phyloP scores from a whole-genome alignment of 30 jellyfish, hydroid and myxozoan genomes.

The Nemopilema nomurai region DNA sequence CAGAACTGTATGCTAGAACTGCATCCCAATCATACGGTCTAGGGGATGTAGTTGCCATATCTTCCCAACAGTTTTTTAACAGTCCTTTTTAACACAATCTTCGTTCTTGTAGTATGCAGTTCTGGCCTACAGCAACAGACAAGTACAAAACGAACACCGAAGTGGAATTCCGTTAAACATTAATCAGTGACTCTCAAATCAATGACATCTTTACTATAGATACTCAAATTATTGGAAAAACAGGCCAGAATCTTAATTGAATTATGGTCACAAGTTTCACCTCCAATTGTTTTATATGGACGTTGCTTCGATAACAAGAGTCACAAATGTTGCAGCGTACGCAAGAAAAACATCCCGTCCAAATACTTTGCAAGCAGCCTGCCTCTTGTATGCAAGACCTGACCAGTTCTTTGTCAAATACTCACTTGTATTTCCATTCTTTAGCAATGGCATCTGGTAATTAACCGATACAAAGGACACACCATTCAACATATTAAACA shows the following conservation, averaged over 20 bases:
- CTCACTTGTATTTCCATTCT: conserved; percentile 29
- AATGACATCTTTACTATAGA: neutral
- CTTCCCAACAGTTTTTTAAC: conserved; percentile 3
- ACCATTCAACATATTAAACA: neutral
- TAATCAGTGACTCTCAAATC: neutral
- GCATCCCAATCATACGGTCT: conserved; percentile 79
- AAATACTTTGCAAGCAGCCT: neutral
- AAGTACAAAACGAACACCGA: neutral
- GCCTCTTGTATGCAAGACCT: neutral
- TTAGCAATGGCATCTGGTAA: conserved; percentile 12
- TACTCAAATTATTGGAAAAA: neutral
- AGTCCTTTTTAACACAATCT: neutral
- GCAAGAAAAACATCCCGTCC: neutral
- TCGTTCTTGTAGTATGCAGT: neutral
- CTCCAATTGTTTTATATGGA: conserved; percentile 4
- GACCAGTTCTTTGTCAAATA: conserved; percentile 7
- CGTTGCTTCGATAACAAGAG: conserved; percentile 18
- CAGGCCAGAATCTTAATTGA: neutral
- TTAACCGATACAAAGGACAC: conserved; percentile 12
- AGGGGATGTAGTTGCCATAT: conserved; percentile 38
- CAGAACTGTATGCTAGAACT: conserved; percentile 74
- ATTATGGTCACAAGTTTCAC: neutral
- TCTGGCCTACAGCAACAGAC: neutral
- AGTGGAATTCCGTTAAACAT: neutral
- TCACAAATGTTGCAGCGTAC: conserved; percentile 31